Conservation (phyloP, 2,113 vertebrate species). For the Sisor rabdophorus region DNA sequence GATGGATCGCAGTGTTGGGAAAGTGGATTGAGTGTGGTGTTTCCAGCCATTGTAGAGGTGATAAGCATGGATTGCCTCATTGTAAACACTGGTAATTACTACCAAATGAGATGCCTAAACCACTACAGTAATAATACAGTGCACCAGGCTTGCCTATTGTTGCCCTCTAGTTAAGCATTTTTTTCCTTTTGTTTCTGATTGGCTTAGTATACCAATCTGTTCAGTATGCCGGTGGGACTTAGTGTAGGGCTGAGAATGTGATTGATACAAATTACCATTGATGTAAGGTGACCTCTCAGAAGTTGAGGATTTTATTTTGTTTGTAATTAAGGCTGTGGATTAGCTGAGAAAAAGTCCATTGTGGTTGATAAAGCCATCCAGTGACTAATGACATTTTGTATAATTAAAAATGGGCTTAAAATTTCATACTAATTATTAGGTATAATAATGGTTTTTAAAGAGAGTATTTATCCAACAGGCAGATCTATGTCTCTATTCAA, state of each 20-base stretch:
- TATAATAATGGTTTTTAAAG: background rate
- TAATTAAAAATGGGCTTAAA: background rate
- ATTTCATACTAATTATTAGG: background rate
- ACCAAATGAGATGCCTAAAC: conserved; percentile 39
- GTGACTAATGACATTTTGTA: background rate
- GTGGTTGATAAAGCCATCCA: background rate
- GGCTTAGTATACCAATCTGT: conserved; percentile 3
- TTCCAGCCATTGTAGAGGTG: conserved; percentile 42
- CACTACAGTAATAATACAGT: conserved; percentile 17
- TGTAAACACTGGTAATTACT: conserved; percentile 49
- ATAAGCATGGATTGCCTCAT: conserved; percentile 39
- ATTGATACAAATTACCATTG: conserved; percentile 30
- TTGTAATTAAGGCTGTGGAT: conserved; percentile 5
- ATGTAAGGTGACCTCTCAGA: conserved; percentile 32
- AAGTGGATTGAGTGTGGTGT: conserved; percentile 38
- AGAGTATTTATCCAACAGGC: too few relatives aligned
- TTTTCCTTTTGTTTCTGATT: background rate
- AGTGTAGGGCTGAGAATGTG: conserved; percentile 8
- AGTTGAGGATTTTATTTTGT: conserved; percentile 13
- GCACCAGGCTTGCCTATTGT: conserved; percentile 32
- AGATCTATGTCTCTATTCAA: too few relatives aligned
- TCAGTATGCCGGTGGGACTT: conserved; percentile 15
- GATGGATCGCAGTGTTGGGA: conserved; percentile 52
- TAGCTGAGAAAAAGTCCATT: background rate
- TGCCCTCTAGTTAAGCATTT: conserved; percentile 11